phyloP scores from a whole-genome alignment of 2,888 invertebrate genomes.

The Thereva nobilitata region DNA sequence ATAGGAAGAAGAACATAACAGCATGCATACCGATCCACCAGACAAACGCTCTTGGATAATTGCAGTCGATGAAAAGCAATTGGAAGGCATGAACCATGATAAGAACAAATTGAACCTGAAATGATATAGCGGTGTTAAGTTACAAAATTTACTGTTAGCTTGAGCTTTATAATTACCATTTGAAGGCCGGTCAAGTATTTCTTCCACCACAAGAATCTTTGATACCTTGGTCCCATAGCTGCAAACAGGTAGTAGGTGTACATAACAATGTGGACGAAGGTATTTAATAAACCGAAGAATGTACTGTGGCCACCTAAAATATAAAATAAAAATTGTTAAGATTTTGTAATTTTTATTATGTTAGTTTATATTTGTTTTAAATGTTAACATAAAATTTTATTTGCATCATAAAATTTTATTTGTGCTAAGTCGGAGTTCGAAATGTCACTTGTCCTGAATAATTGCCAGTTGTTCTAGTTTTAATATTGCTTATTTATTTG shows the following conservation, averaged over 20 bases:
- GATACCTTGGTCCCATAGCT: constrained; percentile 84
- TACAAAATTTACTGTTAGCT: not conserved
- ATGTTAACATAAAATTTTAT: no score
- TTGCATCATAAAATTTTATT: no score
- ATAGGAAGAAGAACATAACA: constrained; percentile 93
- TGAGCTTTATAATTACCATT: constrained; percentile 71
- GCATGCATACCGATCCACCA: constrained; percentile 97
- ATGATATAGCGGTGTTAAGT: constrained; percentile 39
- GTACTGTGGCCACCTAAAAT: constrained; percentile 86
- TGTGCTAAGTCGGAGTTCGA: no score
- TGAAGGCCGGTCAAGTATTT: constrained; percentile 90
- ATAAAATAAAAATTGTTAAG: not conserved
- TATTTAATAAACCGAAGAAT: constrained; percentile 92
- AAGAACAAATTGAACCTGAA: constrained; percentile 82
- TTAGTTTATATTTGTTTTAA: no score
- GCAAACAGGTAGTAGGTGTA: constrained; percentile 91
- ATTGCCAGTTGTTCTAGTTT: no score
- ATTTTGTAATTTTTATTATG: not conserved
- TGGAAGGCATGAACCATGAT: constrained; percentile 94
- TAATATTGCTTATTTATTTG: no score
- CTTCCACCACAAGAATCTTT: constrained; percentile 94
- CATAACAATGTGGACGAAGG: constrained; percentile 97
- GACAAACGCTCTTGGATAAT: constrained; percentile 90
- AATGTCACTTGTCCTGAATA: no score
- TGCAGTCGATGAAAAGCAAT: constrained; percentile 86